phyloP scores from a whole-genome alignment of 2,113 vertebrate genomes.

The Puffinus mauretanicus region DNA sequence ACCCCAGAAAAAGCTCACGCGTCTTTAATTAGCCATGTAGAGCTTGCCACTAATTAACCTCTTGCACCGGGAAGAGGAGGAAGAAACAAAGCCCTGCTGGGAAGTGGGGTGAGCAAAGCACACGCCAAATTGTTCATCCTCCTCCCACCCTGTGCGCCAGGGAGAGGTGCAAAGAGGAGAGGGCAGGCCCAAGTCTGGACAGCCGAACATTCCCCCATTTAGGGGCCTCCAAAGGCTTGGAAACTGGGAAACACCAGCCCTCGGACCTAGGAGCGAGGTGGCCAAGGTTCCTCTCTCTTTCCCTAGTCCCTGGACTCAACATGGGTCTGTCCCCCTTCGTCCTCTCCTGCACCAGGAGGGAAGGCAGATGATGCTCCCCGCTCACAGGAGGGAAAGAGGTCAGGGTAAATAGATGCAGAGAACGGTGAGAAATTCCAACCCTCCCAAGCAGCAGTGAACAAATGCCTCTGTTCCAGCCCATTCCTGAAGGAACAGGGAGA shows the following conservation, averaged over 20 bases:
- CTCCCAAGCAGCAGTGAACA: background rate
- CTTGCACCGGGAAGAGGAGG: background rate
- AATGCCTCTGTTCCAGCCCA: background rate
- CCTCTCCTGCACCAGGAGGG: background rate
- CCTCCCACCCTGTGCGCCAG: fast-evolving
- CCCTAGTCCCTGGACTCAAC: background rate
- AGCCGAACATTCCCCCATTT: fast-evolving
- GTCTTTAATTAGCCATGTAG: background rate
- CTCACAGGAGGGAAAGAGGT: background rate
- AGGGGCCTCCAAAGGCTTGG: background rate
- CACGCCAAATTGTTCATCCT: fast-evolving
- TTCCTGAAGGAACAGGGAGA: background rate
- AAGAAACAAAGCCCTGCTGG: background rate
- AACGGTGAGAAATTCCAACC: background rate
- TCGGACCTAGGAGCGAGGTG: fast-evolving
- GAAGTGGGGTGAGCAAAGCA: background rate
- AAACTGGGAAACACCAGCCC: background rate
- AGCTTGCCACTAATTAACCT: background rate
- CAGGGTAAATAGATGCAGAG: background rate
- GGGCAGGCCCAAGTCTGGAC: fast-evolving
- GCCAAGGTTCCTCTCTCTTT: background rate
- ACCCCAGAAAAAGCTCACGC: fast-evolving
- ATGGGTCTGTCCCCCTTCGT: fast-evolving
- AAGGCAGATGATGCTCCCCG: background rate
- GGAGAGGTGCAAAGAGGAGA: background rate